Conservation (phyloP, 2,888 invertebrate genomes). For the Morpho helenor region DNA sequence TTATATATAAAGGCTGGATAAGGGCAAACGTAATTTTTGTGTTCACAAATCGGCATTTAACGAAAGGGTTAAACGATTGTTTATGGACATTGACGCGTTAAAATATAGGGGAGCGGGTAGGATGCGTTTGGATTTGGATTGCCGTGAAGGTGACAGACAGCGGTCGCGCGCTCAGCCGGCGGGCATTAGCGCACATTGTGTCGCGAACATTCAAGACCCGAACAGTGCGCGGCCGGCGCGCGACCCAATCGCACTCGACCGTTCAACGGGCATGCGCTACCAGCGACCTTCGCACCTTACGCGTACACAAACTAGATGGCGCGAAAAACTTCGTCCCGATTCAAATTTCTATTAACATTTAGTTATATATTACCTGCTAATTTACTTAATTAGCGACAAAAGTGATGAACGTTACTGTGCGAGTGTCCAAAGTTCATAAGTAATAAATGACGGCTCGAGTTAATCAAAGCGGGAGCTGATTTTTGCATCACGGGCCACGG, state of each 20-base stretch:
- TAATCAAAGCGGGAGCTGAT: slow-evolving; percentile 42
- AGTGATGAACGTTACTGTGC: slow-evolving; percentile 13
- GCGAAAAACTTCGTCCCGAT: slow-evolving; percentile 34
- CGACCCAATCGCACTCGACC: slow-evolving; percentile 52
- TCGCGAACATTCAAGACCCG: slow-evolving; percentile 31
- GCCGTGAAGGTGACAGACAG: slow-evolving; percentile 38
- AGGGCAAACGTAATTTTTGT: neutral
- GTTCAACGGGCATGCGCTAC: slow-evolving; percentile 16
- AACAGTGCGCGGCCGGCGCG: slow-evolving; percentile 69
- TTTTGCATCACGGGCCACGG: slow-evolving; percentile 25
- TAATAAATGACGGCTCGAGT: slow-evolving; percentile 42
- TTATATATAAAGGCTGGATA: neutral
- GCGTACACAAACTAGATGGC: slow-evolving; percentile 40
- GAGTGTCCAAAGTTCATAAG: slow-evolving; percentile 19
- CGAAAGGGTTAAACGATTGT: slow-evolving; percentile 20
- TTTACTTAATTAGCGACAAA: neutral
- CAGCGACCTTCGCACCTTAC: slow-evolving; percentile 26
- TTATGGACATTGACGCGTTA: slow-evolving; percentile 36
- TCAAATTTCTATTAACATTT: slow-evolving; percentile 5
- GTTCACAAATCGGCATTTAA: neutral
- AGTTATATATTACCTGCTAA: neutral
- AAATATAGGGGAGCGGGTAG: slow-evolving; percentile 32
- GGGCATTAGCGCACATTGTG: slow-evolving; percentile 23
- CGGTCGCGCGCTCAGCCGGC: slow-evolving; percentile 34
- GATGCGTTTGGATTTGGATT: slow-evolving; percentile 24